Evolutionary conservation across 2,888 invertebrate genomes (phyloP).

Genomic region (Nezara viridula): DNA sequence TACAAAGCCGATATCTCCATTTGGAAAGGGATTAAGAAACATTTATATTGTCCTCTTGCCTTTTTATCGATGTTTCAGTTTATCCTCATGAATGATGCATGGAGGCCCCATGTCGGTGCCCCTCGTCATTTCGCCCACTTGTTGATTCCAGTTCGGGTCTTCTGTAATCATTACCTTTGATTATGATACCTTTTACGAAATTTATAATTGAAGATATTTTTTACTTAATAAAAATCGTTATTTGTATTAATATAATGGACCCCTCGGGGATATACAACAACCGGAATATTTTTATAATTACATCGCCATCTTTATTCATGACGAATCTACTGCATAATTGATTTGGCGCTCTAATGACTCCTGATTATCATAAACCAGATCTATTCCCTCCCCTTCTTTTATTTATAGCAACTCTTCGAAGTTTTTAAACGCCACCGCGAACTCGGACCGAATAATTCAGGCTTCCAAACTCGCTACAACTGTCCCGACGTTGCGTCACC

Average conservation of each 20-base stretch:
- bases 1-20: background rate
- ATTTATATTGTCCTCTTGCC: background rate
- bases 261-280: background rate
- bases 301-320: background rate
- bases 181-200: background rate
- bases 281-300: conserved; percentile 26
- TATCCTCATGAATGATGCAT: conserved; percentile 14
- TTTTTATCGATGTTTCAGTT: conserved; percentile 13
- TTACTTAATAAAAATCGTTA: background rate
- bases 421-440: background rate
- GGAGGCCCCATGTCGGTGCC: background rate
- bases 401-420: background rate
- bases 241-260: background rate
- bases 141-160: background rate
- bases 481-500: background rate
- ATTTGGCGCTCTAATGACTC: background rate
- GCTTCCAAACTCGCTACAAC: background rate
- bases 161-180: too few relatives aligned
- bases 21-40: background rate
- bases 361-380: background rate
- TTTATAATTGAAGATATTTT: background rate
- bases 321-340: conserved; percentile 6
- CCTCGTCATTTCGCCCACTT: background rate
- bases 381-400: background rate
- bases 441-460: background rate